phyloP scores from a whole-genome alignment of 2,113 vertebrate species.

The Odontophorus gujanensis region DNA sequence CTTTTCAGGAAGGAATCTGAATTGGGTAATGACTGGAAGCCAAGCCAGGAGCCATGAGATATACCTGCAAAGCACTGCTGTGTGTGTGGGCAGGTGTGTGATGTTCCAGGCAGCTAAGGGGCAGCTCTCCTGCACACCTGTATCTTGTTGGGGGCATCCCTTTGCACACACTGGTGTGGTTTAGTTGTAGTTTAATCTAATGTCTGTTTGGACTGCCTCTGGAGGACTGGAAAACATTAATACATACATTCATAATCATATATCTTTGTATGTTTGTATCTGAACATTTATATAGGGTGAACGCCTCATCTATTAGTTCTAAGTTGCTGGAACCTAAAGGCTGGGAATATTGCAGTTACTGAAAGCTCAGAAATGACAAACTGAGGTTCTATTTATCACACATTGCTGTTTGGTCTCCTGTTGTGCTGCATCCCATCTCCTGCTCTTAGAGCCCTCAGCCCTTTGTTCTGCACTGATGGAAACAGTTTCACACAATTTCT shows the following conservation, averaged over 20 bases:
- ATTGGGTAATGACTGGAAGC: background rate
- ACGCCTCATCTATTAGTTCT: background rate
- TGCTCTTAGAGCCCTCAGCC: background rate
- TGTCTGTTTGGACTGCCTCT: background rate
- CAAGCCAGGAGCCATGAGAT: background rate
- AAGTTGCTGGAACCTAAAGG: background rate
- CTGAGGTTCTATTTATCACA: background rate
- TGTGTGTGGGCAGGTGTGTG: rapidly evolving
- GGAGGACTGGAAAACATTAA: background rate
- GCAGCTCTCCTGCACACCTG: background rate
- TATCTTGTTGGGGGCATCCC: background rate
- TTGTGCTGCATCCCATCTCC: background rate
- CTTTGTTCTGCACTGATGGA: constrained; percentile 11
- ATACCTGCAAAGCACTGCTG: background rate
- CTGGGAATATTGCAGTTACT: background rate
- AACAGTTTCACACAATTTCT: constrained; percentile 18
- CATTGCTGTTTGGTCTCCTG: background rate
- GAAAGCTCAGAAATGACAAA: constrained; percentile 10
- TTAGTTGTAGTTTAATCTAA: background rate
- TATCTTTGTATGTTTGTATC: too few relatives aligned
- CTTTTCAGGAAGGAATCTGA: constrained; percentile 28
- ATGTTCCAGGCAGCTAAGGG: background rate
- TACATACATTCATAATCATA: background rate
- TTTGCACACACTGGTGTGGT: rapidly evolving
- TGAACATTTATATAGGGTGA: background rate